Conservation (phyloP, 2,797 vertebrate genomes). For the Sebastes goodei region DNA sequence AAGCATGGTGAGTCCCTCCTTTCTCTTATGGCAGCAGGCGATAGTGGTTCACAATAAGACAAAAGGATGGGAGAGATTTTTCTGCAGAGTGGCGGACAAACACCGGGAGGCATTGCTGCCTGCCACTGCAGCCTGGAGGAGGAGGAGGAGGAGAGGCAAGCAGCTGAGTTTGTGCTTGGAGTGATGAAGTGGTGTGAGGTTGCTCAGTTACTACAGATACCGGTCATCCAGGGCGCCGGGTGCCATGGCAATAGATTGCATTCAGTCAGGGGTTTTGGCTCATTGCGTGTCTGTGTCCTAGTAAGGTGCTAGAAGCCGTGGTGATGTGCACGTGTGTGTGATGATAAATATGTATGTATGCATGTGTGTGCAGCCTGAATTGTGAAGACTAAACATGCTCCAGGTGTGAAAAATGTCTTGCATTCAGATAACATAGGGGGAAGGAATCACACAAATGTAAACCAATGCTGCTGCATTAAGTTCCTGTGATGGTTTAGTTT, state of each 20-base stretch:
- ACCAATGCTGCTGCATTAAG: conserved; percentile 25
- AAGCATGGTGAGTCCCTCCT: conserved; percentile 69
- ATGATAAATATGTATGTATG: conserved; percentile 6
- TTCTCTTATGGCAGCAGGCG: conserved; percentile 63
- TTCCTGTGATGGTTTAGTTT: conserved; percentile 34
- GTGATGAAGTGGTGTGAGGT: conserved; percentile 54
- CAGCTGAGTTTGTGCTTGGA: conserved; percentile 65
- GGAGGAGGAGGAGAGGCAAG: conserved; percentile 53
- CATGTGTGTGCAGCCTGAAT: conserved; percentile 10
- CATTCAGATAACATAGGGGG: conserved; percentile 16
- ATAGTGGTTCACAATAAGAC: conserved; percentile 53
- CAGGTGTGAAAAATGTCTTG: conserved; percentile 43
- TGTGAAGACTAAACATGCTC: conserved; percentile 27
- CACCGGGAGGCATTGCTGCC: conserved; percentile 52
- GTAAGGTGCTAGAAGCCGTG: conserved; percentile 37
- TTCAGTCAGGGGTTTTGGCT: conserved; percentile 42
- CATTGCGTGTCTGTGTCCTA: conserved; percentile 36
- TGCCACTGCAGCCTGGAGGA: conserved; percentile 58
- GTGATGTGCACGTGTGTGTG: conserved; percentile 29
- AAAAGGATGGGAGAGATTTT: conserved; percentile 62
- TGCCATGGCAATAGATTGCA: conserved; percentile 63
- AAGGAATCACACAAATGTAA: conserved; percentile 26
- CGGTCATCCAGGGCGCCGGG: conserved; percentile 48
- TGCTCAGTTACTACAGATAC: conserved; percentile 68
- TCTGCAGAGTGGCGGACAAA: conserved; percentile 44